These are phyloP conservation scores for Scartelaos histophorus DNA, from an alignment of 2,113 vertebrate genomes.

Conservation along the genomic window DNA sequence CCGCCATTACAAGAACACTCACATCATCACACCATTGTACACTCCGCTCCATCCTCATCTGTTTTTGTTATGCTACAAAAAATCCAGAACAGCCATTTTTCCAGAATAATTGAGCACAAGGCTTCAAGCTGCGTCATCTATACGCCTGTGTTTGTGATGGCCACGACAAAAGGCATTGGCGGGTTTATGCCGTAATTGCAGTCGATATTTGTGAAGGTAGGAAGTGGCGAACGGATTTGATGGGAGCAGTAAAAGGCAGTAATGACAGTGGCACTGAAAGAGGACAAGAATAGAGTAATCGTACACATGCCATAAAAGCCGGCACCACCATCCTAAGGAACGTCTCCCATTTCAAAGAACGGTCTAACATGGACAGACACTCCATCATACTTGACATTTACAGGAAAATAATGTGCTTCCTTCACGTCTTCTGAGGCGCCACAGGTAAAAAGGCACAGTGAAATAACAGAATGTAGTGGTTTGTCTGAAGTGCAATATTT, in stretches of 20 bases:
- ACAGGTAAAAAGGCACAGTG: background rate
- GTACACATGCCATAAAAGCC: constrained; percentile 50
- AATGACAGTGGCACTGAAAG: constrained; percentile 49
- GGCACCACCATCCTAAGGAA: constrained; percentile 41
- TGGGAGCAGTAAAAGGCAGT: constrained; percentile 53
- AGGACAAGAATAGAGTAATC: constrained; percentile 48
- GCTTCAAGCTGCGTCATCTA: constrained; percentile 38
- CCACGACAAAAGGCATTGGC: constrained; percentile 41
- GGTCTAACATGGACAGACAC: constrained; percentile 27
- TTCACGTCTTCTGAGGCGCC: background rate
- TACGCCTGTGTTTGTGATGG: constrained; percentile 38
- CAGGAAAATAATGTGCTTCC: constrained; percentile 17
- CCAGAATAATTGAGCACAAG: constrained; percentile 13
- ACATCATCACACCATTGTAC: constrained; percentile 5
- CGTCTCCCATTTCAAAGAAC: constrained; percentile 43
- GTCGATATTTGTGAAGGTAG: constrained; percentile 54
- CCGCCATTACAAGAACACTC: constrained; percentile 46
- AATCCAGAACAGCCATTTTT: background rate
- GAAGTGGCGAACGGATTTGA: constrained; percentile 48
- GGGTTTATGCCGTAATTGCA: constrained; percentile 55
- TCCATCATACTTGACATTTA: constrained; percentile 40
- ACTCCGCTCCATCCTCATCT: constrained; percentile 2
- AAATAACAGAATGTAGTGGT: background rate
- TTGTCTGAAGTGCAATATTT: background rate
- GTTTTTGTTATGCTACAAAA: constrained; percentile 18